Percentiles rank a stretch among this genome's conserved stretches.
Conservation (phyloP, 2,113 vertebrate species). For the Chelonoidis abingdonii region DNA sequence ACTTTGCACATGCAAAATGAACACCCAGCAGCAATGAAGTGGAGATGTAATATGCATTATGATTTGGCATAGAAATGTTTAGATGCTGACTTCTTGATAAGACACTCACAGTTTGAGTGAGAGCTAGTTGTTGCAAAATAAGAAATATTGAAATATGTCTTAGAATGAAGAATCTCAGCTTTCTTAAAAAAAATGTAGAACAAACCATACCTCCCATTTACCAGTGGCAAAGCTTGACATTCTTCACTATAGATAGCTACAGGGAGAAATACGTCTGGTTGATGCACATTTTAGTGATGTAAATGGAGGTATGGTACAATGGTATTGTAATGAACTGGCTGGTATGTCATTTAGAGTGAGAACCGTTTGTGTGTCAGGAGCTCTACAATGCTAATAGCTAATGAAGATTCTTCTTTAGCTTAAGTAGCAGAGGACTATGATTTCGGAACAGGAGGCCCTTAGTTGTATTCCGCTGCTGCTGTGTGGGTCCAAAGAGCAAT, state of each 20-base stretch:
- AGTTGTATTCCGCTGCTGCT: background rate
- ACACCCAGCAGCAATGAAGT: slow-evolving; percentile 43
- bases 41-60: slow-evolving; percentile 10
- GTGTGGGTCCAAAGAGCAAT: background rate
- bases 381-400: background rate
- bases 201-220: background rate
- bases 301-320: background rate
- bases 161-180: background rate
- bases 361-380: background rate
- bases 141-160: background rate
- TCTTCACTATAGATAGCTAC: background rate
- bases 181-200: background rate
- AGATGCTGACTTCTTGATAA: slow-evolving; percentile 26
- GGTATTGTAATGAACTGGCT: background rate
- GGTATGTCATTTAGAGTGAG: background rate
- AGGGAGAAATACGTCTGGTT: background rate
- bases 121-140: background rate
- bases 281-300: background rate
- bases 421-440: background rate
- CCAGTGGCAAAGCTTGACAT: background rate
- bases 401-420: background rate
- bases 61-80: slow-evolving; percentile 2
- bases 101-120: background rate
- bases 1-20: slow-evolving; percentile 35
- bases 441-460: background rate